These are phyloP conservation scores for Pseudeuparius sepicola DNA, from an alignment of 2,888 invertebrate species.

Conservation along the genomic window DNA sequence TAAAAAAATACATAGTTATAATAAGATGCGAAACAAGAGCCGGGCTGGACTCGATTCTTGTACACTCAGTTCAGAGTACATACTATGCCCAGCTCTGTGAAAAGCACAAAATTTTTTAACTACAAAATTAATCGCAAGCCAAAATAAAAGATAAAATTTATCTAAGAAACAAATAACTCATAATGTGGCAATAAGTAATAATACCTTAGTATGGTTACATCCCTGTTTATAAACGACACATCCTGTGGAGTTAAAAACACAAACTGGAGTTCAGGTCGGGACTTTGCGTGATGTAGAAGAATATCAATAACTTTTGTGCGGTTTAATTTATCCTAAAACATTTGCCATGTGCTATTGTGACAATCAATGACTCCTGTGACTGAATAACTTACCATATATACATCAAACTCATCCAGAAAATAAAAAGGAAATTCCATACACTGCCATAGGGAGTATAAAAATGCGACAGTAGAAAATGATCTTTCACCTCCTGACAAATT, in stretches of 20 bases:
- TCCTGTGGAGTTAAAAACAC: conserved; percentile 86
- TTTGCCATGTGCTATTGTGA: background rate
- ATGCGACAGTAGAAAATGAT: conserved; percentile 90
- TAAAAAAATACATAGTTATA: no score
- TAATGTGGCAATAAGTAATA: no score
- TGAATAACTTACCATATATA: conserved; percentile 89
- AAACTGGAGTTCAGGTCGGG: conserved; percentile 62
- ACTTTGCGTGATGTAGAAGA: conserved; percentile 63
- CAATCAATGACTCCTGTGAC: no score
- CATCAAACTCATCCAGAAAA: conserved; percentile 93
- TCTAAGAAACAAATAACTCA: no score
- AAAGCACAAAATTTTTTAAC: no score
- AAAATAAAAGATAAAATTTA: no score
- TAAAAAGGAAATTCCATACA: conserved; percentile 86
- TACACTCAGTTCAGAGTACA: no score
- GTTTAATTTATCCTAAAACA: conserved; percentile 69
- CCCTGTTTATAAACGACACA: conserved; percentile 42
- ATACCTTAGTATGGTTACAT: conserved; percentile 33
- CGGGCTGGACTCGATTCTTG: no score
- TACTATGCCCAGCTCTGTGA: no score
- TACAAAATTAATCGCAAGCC: no score
- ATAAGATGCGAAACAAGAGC: no score
- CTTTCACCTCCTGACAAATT: conserved; percentile 92
- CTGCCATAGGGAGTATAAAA: conserved; percentile 89
- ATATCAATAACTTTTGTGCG: conserved; percentile 69